phyloP scores from a whole-genome alignment of 1,140 invertebrate genomes.

The Ladona fulva region DNA sequence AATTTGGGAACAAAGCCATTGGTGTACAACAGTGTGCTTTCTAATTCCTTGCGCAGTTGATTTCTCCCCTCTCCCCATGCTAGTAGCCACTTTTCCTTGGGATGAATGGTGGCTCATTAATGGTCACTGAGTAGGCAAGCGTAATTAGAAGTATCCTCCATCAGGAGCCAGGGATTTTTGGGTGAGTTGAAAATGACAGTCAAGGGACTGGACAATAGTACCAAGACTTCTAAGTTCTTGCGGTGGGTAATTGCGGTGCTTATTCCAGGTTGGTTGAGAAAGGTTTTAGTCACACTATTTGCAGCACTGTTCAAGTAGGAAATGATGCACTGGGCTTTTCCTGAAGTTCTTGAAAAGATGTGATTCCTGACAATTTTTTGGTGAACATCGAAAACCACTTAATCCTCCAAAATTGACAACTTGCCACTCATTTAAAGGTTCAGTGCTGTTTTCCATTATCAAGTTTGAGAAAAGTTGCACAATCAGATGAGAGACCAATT shows the following conservation, averaged over 20 bases:
- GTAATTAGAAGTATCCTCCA: not conserved
- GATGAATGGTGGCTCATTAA: not conserved
- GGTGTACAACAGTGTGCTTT: conserved; percentile 8
- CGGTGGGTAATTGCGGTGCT: not conserved
- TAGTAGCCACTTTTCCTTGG: not conserved
- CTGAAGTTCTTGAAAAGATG: not conserved
- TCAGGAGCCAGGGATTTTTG: not conserved
- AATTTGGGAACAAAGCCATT: not conserved
- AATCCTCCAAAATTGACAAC: not conserved
- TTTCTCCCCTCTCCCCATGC: not conserved
- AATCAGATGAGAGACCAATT: not conserved
- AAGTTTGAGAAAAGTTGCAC: not conserved
- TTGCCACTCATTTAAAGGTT: not conserved
- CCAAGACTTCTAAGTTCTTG: not conserved
- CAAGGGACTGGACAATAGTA: not conserved
- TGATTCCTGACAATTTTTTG: not conserved
- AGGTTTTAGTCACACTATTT: not conserved
- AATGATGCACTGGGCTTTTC: not conserved
- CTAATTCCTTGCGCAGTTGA: not conserved
- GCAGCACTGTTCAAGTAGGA: not conserved
- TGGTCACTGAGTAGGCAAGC: not conserved
- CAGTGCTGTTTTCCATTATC: not conserved
- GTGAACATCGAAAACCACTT: not conserved
- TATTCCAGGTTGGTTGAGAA: not conserved
- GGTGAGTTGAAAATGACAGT: not conserved